Evolutionary conservation across 2,888 invertebrate genomes (phyloP), one percentile per base, ranked within the genome.

Genomic region (Celastrina argiolus): DNA sequence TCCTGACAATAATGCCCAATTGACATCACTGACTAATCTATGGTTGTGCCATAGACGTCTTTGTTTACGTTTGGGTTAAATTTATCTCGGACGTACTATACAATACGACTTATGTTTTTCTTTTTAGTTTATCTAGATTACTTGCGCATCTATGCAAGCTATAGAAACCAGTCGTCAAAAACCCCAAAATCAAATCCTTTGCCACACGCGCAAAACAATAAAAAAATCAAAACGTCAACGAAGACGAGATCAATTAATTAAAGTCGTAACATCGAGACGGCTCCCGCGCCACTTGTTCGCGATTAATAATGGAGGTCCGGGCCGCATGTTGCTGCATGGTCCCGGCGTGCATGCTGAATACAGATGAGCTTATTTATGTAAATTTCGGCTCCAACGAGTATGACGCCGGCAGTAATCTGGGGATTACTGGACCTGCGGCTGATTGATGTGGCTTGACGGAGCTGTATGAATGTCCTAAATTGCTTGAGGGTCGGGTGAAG

Each of bases 301-400:
- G 84, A 88, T 88, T 88, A 89, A 88, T 88, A 89, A 87, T 85
- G 80, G 84, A 84, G 84, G 87, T 86, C 81, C 83, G 86, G 85
- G 82, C 82, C 88, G 87, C 86, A 86, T 87, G 87, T 88, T 87
- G 88, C 87, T 86, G 87, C 88, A 87, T 84, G 84, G 84, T 79
- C 81, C 81, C 79, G 77, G 81, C 79, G 77, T 84, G 85, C 86
- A 87, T 81, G 83, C 81, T 83, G 88, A 88, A 88, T 88, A 88
- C 86, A 88, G 85, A 88, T 87, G 87, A 87, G 87, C 83, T 87
- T 87, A 87, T 87, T 88, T 88, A 88, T 87, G 88, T 86, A 87
- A 87, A 88, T 88, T 82, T 77, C 76, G 79, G 83, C 83, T 80
- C 80, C 78, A 76, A 74, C 76, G 79, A 78, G 81, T 78, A 81